Base-by-base conservation (phyloP, 1,140 invertebrate species). In the Meloidogyne floridensis region DNA sequence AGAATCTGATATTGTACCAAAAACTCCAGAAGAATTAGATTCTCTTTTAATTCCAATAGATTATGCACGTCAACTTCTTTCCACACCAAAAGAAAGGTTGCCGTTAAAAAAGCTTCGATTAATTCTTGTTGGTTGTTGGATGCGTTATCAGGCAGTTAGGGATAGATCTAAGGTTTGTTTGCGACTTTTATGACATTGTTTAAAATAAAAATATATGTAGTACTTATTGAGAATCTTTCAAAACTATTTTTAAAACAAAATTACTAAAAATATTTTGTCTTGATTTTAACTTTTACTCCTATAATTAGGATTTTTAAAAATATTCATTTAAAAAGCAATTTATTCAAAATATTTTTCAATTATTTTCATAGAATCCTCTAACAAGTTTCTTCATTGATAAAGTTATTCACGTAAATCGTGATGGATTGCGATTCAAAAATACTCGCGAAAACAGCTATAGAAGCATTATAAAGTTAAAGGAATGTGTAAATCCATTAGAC, bases 371-470 rank as follows among this genome's bases (percentile, higher is more conserved):
- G 75, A 69, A 77, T 56, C 69, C 75, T 15, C 18, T 65, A 15
- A 65, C 51, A 42, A 77, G 69, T 77, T 77, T 77, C 51, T 77
- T 54, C 53, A 77, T 77, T 77, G 75, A 77, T 69, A n/a, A 53
- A n/a, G 69, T 77, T 43, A 77, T 77, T 47, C 75, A 77, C 15
- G 75, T 77, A 32, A 77, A 77, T n/a, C 56, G 75, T 65, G 75
- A 77, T 56, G 75, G 75, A 42, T 65, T 77, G 7, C 75, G 75
- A 0, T 77, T 77, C n/a, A 77, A 77, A 15, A 56, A 77, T 18
- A 65, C 56, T 8, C 53, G 75, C 5, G 75, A 77, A 32, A 77
- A 77, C 6, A 77, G 75, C n/a, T 77, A 77, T 69, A 32, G 75
- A 77, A 77, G 75, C 75, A 77, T 77, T 18, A 56, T 65, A 32